These are phyloP conservation scores for Exocentrus adspersus DNA, from an alignment of 2,888 invertebrate species.

Conservation along the genomic window DNA sequence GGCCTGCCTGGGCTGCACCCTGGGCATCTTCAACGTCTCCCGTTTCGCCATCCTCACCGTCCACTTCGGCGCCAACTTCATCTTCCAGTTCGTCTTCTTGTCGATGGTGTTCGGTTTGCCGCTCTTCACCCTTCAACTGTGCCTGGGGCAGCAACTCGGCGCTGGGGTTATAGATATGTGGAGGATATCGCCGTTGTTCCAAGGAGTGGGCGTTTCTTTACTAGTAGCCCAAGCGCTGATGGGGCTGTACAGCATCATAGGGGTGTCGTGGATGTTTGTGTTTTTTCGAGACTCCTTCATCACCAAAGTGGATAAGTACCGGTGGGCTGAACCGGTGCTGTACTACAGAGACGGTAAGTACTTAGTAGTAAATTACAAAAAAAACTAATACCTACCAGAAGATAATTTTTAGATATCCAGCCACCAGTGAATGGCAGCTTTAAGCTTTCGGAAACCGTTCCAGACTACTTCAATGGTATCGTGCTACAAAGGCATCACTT, in stretches of 20 bases:
- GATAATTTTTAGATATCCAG: slow-evolving; percentile 54
- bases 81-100: slow-evolving; percentile 87
- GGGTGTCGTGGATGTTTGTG: slow-evolving; percentile 91
- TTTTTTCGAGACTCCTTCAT: slow-evolving; percentile 90
- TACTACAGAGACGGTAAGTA: slow-evolving; percentile 73
- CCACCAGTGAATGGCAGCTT: slow-evolving; percentile 59
- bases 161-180: slow-evolving; percentile 93
- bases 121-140: slow-evolving; percentile 83
- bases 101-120: slow-evolving; percentile 79
- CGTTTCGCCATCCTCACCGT: slow-evolving; percentile 79
- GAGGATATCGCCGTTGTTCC: slow-evolving; percentile 91
- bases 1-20: slow-evolving; percentile 84
- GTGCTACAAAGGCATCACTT: slow-evolving; percentile 76
- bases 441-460: slow-evolving; percentile 79
- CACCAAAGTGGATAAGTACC: slow-evolving; percentile 79
- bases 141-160: slow-evolving; percentile 84
- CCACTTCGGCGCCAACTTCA: slow-evolving; percentile 89
- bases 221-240: slow-evolving; percentile 82
- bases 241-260: slow-evolving; percentile 87
- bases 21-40: slow-evolving; percentile 89
- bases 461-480: slow-evolving; percentile 86
- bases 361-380: too few relatives aligned
- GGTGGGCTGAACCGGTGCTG: slow-evolving; percentile 82
- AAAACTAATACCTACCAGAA: too few relatives aligned
- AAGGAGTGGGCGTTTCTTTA: slow-evolving; percentile 87